phyloP scores from a whole-genome alignment of 2,113 vertebrate genomes.

The Natator depressus region DNA sequence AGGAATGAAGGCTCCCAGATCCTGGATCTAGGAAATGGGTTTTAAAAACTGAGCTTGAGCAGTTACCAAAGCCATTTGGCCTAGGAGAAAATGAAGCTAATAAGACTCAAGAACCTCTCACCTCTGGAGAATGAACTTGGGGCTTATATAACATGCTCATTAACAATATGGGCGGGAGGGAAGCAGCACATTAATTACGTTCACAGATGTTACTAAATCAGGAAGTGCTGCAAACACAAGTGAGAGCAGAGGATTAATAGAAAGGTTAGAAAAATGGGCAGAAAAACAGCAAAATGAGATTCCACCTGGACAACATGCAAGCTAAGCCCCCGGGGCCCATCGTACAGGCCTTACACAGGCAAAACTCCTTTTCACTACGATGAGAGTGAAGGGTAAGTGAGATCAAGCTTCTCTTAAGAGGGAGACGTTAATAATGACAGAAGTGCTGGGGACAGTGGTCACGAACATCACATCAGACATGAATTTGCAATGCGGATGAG shows the following conservation, averaged over 20 bases:
- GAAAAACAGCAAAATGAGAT: neutral
- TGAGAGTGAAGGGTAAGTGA: neutral
- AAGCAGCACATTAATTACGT: neutral
- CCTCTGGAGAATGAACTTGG: neutral
- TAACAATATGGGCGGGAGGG: neutral
- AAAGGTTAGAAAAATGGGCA: neutral
- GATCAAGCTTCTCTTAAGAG: neutral
- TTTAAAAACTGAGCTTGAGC: neutral
- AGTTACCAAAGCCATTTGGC: neutral
- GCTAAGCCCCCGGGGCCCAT: neutral
- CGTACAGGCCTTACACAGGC: rapidly evolving
- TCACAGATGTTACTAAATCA: neutral
- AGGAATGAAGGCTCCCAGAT: neutral
- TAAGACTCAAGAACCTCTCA: neutral
- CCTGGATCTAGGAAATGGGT: neutral
- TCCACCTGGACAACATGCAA: neutral
- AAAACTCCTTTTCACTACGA: neutral
- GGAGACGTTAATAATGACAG: neutral
- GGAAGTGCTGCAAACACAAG: neutral
- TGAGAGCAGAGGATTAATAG: neutral
- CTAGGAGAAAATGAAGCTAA: neutral
- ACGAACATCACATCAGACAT: too few relatives aligned
- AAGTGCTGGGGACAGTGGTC: neutral
- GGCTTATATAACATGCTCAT: neutral
- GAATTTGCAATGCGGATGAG: neutral